Conservation (phyloP, 2,113 vertebrate species). For the Catharus fuscescens region DNA sequence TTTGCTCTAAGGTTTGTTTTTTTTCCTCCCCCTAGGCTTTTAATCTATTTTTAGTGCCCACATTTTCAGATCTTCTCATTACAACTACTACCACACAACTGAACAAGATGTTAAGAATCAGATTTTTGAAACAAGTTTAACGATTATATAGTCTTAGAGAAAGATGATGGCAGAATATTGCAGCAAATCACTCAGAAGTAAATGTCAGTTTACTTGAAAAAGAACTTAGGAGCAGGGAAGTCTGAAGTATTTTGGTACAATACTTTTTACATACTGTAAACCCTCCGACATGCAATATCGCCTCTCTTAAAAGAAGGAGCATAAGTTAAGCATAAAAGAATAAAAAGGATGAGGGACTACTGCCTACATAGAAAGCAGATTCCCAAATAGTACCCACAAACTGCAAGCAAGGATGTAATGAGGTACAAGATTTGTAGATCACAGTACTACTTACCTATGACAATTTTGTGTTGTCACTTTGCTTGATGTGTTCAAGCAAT, state of each 20-base stretch:
- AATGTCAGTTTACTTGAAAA: not conserved
- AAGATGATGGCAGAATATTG: not conserved
- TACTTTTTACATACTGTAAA: not conserved
- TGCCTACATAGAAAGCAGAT: rapidly evolving
- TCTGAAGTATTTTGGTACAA: not conserved
- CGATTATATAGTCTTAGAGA: not conserved
- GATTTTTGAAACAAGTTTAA: not conserved
- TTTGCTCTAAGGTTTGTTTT: not conserved
- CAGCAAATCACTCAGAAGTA: not conserved
- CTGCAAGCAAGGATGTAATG: rapidly evolving
- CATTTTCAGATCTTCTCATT: not conserved
- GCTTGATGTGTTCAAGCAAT: not conserved
- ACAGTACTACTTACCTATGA: not conserved
- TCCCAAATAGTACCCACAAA: not conserved
- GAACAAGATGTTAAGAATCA: not conserved
- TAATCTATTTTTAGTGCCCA: not conserved
- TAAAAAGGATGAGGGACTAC: not conserved
- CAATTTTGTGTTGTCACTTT: not conserved
- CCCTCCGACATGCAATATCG: rapidly evolving
- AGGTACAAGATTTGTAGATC: not conserved
- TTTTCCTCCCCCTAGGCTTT: rapidly evolving
- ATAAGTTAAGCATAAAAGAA: not conserved
- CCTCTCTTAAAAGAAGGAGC: not conserved
- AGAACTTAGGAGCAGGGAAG: not conserved
- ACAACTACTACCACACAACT: not conserved